Base-by-base conservation (phyloP, 2,888 invertebrate species). In the Thumatha senex region DNA sequence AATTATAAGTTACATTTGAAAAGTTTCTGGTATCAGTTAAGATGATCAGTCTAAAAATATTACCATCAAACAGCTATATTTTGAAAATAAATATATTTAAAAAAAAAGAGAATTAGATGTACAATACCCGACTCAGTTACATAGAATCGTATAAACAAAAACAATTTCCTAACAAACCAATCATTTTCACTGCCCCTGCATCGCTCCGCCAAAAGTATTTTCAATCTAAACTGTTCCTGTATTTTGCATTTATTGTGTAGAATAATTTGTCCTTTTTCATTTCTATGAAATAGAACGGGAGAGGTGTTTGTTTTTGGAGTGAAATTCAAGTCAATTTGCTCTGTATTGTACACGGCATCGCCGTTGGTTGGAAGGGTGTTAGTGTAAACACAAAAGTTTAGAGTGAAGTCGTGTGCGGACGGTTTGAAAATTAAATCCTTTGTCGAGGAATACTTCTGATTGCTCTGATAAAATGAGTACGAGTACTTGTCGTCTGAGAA, bases 91-190 rank as follows among this genome's bases (percentile, higher is more conserved):
- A n/a, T n/a, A n/a, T n/a, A n/a, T n/a, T 40, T 1, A n/a, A 33
- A 41, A n/a, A 43, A 39, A 50, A 52, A 40, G 12, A 29, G 43
- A 49, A 38, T 9, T 40, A 43, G 38, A 42, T 40, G 43, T 44
- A 48, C 43, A 1, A 12, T 10, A 44, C 11, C 33, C 35, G 38
- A 34, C 45, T 44, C 45, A 63, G 53, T 46, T 55, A 65, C 54
- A 56, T 38, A 50, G 40, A 58, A 55, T 43, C 41, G 48, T 47
- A 46, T 53, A 58, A 48, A 43, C 55, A 61, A 59, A 70, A 72
- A 68, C 67, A 60, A 71, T 72, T 74, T 69, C 54, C 63, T 53
- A 66, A 68, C 69, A 71, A 76, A 68, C 72, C 71, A 74, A 74
- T 74, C 67, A 69, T 61, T 61, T 62, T 64, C 58, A 51, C 57